Evolutionary conservation across 2,888 invertebrate species (phyloP).

Genomic region (Tetragonisca angustula): DNA sequence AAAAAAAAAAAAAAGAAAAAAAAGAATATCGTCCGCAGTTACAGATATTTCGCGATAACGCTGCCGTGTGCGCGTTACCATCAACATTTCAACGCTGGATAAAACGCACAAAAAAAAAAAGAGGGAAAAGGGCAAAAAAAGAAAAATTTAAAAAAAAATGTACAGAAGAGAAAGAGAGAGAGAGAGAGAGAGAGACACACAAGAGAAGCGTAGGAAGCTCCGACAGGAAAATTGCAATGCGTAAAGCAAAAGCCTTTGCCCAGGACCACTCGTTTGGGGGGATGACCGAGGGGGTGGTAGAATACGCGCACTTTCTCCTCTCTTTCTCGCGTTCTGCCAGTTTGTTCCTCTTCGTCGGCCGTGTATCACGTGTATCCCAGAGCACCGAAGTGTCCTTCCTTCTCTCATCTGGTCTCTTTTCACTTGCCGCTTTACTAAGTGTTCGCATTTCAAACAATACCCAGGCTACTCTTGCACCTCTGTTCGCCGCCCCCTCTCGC

Average conservation of each 20-base stretch:
- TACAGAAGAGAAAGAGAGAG: background rate
- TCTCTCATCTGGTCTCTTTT: constrained; percentile 55
- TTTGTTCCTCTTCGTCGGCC: constrained; percentile 12
- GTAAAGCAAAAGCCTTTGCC: constrained; percentile 67
- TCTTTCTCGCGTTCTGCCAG: background rate
- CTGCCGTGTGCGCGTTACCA: constrained; percentile 23
- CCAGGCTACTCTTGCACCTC: constrained; percentile 72
- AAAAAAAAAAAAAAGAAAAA: constrained; percentile 12
- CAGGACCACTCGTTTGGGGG: constrained; percentile 58
- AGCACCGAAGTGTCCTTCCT: constrained; percentile 53
- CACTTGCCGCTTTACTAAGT: constrained; percentile 74
- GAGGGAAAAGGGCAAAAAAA: background rate
- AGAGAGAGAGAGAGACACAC: background rate
- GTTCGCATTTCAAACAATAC: constrained; percentile 79
- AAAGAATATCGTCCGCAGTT: constrained; percentile 38
- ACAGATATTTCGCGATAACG: constrained; percentile 49
- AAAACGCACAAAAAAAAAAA: background rate
- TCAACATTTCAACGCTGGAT: constrained; percentile 37
- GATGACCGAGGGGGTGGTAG: constrained; percentile 32
- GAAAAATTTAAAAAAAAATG: background rate
- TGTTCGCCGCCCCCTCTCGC: constrained; percentile 54
- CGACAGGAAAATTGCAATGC: constrained; percentile 58
- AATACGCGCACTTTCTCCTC: constrained; percentile 33
- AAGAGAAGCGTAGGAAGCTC: constrained; percentile 21
- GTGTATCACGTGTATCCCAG: constrained; percentile 5